phyloP scores from a whole-genome alignment of 2,113 vertebrate species.

The Polyodon spathula region DNA sequence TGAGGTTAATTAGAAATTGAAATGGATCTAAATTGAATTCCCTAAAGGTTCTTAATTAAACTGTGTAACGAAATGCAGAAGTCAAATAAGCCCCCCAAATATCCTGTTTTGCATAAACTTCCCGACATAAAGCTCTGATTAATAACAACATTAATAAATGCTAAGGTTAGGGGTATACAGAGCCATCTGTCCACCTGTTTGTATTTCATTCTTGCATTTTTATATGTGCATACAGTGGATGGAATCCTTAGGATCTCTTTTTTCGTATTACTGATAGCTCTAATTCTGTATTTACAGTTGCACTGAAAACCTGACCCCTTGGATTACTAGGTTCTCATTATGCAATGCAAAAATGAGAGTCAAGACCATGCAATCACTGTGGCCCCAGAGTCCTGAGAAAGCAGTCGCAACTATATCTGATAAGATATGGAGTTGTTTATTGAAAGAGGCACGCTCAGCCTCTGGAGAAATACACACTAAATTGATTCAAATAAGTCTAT shows the following conservation, averaged over 20 bases:
- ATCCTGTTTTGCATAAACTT: constrained; percentile 12
- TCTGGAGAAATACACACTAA: constrained; percentile 1
- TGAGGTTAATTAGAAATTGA: constrained; percentile 36
- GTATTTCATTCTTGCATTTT: too few species aligned
- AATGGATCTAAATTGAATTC: constrained; percentile 25
- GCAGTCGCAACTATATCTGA: background rate
- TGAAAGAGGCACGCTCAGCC: background rate
- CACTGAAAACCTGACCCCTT: too few species aligned
- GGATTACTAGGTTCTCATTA: constrained; percentile 1
- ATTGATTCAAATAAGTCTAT: constrained; percentile 4
- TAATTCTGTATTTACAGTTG: too few species aligned
- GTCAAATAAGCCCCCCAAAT: constrained; percentile 11
- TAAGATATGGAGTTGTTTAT: background rate
- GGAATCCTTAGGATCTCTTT: too few species aligned
- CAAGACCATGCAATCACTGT: background rate
- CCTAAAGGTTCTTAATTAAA: constrained; percentile 32
- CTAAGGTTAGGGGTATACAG: too few species aligned
- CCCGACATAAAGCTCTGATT: background rate
- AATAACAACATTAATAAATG: background rate
- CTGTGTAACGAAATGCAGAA: constrained; percentile 20
- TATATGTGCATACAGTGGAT: too few species aligned
- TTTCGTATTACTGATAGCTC: too few species aligned
- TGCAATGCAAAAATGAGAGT: constrained; percentile 15
- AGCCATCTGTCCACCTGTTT: too few species aligned
- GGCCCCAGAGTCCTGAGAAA: constrained; percentile 15